Conservation (phyloP, 2,888 invertebrate genomes). For the Perdita meconis region DNA sequence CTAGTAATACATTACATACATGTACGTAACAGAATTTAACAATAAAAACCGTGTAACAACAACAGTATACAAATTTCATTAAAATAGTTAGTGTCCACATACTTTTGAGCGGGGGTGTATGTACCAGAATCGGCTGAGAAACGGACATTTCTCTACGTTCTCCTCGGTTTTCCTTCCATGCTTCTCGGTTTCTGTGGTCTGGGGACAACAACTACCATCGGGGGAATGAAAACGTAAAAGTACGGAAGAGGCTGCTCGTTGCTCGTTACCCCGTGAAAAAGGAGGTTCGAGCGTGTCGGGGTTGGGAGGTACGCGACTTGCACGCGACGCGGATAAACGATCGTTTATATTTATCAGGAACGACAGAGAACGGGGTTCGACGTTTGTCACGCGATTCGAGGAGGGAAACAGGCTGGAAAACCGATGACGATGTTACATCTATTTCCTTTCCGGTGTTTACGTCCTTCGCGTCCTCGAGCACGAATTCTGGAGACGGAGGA, state of each 20-base stretch:
- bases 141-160: not conserved
- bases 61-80: no score
- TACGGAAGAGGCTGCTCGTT: not conserved
- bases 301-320: not conserved
- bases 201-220: not conserved
- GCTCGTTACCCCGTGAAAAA: constrained; percentile 13
- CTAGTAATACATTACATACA: no score
- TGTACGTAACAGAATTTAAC: no score
- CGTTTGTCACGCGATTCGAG: constrained; percentile 11
- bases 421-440: not conserved
- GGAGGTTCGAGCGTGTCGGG: not conserved
- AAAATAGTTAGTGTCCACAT: no score
- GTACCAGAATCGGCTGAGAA: constrained; percentile 1
- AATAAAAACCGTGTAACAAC: no score
- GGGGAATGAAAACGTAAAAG: not conserved
- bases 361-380: not conserved
- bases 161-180: no score
- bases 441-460: not conserved
- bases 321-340: not conserved
- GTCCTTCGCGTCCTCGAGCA: no score
- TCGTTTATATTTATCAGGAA: constrained; percentile 21
- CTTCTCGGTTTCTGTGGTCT: not conserved
- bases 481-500: no score
- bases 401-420: constrained; percentile 13
- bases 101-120: no score